These are phyloP conservation scores for Mylabris sibirica DNA, from an alignment of 2,888 invertebrate species.

Conservation along the genomic window DNA sequence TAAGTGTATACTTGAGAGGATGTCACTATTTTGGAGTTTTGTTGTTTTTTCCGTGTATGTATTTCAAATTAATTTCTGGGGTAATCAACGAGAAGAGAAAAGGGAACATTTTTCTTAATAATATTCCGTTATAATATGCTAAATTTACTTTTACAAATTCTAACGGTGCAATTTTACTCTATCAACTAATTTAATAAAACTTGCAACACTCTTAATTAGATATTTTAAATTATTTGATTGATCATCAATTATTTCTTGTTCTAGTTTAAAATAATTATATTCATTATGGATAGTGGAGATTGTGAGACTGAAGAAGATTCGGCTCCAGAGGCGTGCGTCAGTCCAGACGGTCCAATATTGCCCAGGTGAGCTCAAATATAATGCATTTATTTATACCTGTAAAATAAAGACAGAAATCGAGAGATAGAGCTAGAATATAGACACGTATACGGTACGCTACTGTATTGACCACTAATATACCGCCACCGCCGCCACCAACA, in stretches of 20 bases:
- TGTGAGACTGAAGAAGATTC: constrained; percentile 60
- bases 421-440: too few relatives aligned
- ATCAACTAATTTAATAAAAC: neutral
- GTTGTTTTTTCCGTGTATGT: too few relatives aligned
- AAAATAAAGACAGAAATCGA: neutral
- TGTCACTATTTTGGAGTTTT: neutral
- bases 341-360: constrained; percentile 54
- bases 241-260: neutral
- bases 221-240: neutral
- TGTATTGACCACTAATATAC: constrained; percentile 33
- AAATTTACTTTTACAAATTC: neutral
- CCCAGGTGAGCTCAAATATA: constrained; percentile 52
- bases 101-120: neutral
- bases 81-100: neutral
- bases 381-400: neutral
- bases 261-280: neutral
- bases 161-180: neutral
- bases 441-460: constrained; percentile 31
- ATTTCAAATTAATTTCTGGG: neutral
- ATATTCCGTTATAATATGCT: neutral
- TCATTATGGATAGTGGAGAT: constrained; percentile 54
- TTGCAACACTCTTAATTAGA: neutral
- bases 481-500: neutral
- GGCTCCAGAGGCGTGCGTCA: constrained; percentile 59
- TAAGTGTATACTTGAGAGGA: neutral